phyloP scores from a whole-genome alignment of 2,888 invertebrate species.

The Mesoligia furuncula region DNA sequence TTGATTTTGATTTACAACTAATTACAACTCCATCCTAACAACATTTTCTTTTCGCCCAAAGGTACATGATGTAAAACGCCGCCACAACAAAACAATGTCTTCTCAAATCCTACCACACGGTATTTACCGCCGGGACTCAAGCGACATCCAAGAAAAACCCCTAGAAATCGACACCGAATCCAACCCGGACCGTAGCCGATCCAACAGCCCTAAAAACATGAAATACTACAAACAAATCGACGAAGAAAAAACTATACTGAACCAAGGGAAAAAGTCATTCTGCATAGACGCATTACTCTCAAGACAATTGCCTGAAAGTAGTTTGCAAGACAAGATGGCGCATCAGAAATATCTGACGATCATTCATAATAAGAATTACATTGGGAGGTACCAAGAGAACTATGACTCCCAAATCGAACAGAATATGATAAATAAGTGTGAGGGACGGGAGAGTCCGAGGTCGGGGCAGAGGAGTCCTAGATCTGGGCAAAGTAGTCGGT shows the following conservation, averaged over 20 bases:
- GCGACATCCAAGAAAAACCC: constrained; percentile 76
- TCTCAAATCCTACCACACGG: constrained; percentile 70
- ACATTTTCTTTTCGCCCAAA: constrained; percentile 22
- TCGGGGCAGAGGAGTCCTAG: constrained; percentile 60
- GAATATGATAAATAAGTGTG: constrained; percentile 83
- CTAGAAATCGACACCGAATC: constrained; percentile 84
- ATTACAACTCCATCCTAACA: background rate
- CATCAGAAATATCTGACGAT: constrained; percentile 83
- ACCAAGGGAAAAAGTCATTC: constrained; percentile 93
- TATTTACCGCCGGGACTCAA: constrained; percentile 80
- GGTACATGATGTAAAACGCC: constrained; percentile 65
- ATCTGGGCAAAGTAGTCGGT: constrained; percentile 78
- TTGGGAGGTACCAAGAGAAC: constrained; percentile 84
- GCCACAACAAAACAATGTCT: constrained; percentile 47
- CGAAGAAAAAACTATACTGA: constrained; percentile 84
- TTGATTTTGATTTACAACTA: too few species aligned
- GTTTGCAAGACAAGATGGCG: constrained; percentile 79
- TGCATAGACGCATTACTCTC: constrained; percentile 97
- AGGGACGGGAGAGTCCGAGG: constrained; percentile 76
- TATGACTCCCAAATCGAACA: constrained; percentile 87
- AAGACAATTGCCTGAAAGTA: constrained; percentile 82
- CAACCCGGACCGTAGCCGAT: constrained; percentile 78
- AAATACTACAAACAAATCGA: constrained; percentile 75
- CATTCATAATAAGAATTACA: constrained; percentile 85
- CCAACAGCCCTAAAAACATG: constrained; percentile 85